Percentiles rank a stretch among this genome's conserved stretches.
Conservation (phyloP, 37 sponge, comb jelly and placozoan genomes). For the Spongilla lacustris region DNA sequence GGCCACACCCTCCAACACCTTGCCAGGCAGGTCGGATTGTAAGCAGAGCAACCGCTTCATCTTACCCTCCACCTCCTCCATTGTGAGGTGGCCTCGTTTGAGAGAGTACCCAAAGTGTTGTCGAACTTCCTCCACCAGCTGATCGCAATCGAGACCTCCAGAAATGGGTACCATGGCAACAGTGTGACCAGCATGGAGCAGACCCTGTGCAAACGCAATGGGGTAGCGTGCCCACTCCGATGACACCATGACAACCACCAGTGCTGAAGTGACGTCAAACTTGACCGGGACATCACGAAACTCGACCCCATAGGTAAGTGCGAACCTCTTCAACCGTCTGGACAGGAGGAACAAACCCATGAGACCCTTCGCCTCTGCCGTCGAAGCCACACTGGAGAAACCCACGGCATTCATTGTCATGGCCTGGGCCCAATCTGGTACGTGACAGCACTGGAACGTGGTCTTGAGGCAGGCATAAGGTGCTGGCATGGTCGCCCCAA, state of each 20-base stretch:
- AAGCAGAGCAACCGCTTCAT: conserved; percentile 1
- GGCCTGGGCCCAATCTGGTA: conserved; percentile 28
- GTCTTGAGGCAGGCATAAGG: conserved; percentile 58
- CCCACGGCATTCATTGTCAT: conserved; percentile 18
- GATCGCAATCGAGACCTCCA: background rate
- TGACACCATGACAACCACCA: conserved; percentile 27
- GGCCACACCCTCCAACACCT: too few species aligned
- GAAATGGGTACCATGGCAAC: conserved; percentile 3
- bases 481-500: conserved; percentile 24
- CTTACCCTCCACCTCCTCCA: conserved; percentile 17
- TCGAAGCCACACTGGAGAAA: conserved; percentile 17
- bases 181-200: conserved; percentile 22
- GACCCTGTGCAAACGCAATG: conserved; percentile 33
- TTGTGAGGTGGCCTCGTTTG: conserved; percentile 22
- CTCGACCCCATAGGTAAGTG: conserved; percentile 14
- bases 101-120: conserved; percentile 46
- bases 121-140: background rate
- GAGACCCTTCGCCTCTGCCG: conserved; percentile 56
- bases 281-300: background rate
- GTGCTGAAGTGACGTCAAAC: background rate
- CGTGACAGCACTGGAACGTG: conserved; percentile 28
- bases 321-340: conserved; percentile 27
- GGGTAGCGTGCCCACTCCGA: background rate
- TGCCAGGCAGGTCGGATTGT: too few species aligned
- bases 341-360: conserved; percentile 58